phyloP scores from a whole-genome alignment of 2,888 invertebrate species.

The Scrobipalpa atriplicella region DNA sequence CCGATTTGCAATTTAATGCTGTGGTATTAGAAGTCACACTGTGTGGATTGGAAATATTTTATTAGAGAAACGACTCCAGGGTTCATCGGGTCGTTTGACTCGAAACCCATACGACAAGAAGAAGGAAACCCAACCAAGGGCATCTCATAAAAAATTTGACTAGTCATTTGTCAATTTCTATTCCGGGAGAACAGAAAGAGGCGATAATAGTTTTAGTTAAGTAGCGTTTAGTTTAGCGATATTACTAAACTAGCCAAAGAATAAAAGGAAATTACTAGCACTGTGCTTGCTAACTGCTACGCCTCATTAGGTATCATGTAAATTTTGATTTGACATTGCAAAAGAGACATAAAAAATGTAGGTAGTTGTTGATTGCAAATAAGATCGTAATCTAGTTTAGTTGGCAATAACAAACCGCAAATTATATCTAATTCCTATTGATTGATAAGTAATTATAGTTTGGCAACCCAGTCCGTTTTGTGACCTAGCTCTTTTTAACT shows the following conservation, averaged over 20 bases:
- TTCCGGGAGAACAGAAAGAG: too few species aligned
- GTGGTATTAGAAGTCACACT: not conserved
- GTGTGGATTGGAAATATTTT: not conserved
- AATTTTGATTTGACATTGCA: not conserved
- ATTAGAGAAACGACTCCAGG: not conserved
- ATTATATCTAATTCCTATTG: slow-evolving; percentile 8
- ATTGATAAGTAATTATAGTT: slow-evolving; percentile 13
- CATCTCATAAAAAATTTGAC: too few species aligned
- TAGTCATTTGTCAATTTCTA: too few species aligned
- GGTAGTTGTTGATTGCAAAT: slow-evolving; percentile 3
- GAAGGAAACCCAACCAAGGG: too few species aligned
- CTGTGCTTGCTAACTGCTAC: not conserved
- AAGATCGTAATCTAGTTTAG: not conserved
- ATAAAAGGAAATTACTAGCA: not conserved
- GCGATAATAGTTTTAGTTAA: too few species aligned
- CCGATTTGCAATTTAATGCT: not conserved
- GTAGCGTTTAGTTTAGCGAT: too few species aligned
- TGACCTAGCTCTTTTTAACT: slow-evolving; percentile 11
- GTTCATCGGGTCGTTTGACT: too few species aligned
- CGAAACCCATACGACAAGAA: too few species aligned
- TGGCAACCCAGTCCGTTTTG: not conserved
- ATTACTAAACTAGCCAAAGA: too few species aligned
- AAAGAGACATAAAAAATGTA: not conserved
- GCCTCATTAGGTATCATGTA: not conserved
- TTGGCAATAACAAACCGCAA: slow-evolving; percentile 4